A percentile compares a stretch with the other conserved stretches of the same genome.
phyloP scores from a whole-genome alignment of 2,113 vertebrate genomes.

The Zapornia atra region DNA sequence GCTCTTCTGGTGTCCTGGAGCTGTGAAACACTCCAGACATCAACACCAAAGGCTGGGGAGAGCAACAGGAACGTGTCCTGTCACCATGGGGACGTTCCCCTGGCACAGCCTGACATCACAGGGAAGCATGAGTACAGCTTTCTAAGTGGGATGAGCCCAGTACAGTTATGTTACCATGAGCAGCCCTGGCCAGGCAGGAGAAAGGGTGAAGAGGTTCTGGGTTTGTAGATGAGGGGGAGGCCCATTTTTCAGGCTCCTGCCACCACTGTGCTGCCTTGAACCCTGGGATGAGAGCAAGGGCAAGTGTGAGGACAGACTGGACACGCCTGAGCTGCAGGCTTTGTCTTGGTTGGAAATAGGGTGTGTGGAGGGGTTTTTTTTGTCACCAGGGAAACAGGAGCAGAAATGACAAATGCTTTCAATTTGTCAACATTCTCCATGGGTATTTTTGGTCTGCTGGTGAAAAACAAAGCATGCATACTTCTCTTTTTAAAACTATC shows the following conservation, averaged over 20 bases:
- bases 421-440: neutral
- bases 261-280: neutral
- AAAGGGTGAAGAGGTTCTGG: neutral
- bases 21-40: neutral
- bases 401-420: constrained; percentile 38
- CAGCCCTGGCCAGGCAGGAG: neutral
- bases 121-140: neutral
- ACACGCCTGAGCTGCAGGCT: neutral
- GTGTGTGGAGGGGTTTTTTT: neutral
- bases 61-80: neutral
- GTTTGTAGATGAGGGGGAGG: neutral
- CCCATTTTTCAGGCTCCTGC: neutral
- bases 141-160: neutral
- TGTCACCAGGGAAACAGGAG: constrained; percentile 52
- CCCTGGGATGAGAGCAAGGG: neutral
- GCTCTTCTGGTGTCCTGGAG: neutral
- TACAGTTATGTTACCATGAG: neutral
- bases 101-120: neutral
- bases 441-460: constrained; percentile 7
- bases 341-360: neutral
- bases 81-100: neutral
- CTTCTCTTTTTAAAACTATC: neutral
- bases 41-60: neutral
- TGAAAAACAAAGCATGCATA: neutral
- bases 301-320: neutral